Percentiles rank a stretch among this genome's conserved stretches.
Conservation (phyloP, 2,888 invertebrate species). For the Hemithea aestivaria region DNA sequence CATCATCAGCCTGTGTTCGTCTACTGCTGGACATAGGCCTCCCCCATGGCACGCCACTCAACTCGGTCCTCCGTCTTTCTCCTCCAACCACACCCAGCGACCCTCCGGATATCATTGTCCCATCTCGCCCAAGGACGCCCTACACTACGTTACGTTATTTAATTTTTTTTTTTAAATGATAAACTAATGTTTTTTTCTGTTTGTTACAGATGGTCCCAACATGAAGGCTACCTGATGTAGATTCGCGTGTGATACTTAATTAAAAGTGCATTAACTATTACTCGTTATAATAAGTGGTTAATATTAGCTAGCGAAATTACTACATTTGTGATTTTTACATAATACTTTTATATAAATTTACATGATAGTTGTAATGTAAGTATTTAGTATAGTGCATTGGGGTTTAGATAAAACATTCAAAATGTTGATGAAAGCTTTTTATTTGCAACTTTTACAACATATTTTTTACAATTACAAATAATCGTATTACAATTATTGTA, state of each 20-base stretch:
- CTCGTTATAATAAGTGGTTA: constrained; percentile 44
- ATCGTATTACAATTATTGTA: too few species aligned
- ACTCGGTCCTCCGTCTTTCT: too few species aligned
- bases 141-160: too few species aligned
- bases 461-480: too few species aligned
- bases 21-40: too few species aligned
- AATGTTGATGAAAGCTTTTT: too few species aligned
- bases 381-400: constrained; percentile 5
- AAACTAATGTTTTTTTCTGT: constrained; percentile 26
- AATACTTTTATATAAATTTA: constrained; percentile 44
- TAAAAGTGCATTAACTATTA: constrained; percentile 54
- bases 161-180: not conserved
- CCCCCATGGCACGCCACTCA: too few species aligned
- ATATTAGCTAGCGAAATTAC: constrained; percentile 71
- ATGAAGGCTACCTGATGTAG: constrained; percentile 33
- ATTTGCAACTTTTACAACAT: too few species aligned
- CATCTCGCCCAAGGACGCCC: too few species aligned
- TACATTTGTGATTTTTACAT: constrained; percentile 64
- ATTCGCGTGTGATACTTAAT: constrained; percentile 54
- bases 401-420: constrained; percentile 7
- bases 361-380: constrained; percentile 12
- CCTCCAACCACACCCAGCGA: too few species aligned
- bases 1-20: too few species aligned
- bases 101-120: too few species aligned
- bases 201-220: constrained; percentile 57